phyloP scores from a whole-genome alignment of 2,888 invertebrate genomes.

The Rhamnusium bicolor region DNA sequence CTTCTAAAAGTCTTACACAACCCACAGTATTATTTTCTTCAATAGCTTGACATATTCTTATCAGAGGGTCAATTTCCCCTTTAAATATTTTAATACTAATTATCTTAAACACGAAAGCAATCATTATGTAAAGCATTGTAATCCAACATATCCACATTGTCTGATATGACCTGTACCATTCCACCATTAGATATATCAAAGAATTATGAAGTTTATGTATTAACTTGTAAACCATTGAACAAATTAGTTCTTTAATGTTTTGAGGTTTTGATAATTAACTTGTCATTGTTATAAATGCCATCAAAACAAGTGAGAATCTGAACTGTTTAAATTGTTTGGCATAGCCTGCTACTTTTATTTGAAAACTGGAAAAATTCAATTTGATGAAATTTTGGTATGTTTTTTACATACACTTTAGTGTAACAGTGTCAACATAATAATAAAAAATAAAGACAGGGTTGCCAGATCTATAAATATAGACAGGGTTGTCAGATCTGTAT shows the following conservation, averaged over 20 bases:
- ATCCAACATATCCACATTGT: constrained; percentile 42
- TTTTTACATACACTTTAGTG: too few species aligned
- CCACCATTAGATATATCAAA: constrained; percentile 34
- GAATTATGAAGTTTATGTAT: constrained; percentile 28
- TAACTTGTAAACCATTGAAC: constrained; percentile 1
- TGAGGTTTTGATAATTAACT: background rate
- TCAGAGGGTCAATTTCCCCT: constrained; percentile 7
- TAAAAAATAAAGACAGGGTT: too few species aligned
- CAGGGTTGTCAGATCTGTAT: too few species aligned
- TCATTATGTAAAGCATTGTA: constrained; percentile 24
- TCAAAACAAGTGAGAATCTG: constrained; percentile 17
- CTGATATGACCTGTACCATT: constrained; percentile 41
- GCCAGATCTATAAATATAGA: too few species aligned
- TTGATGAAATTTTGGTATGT: too few species aligned
- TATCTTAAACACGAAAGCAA: constrained; percentile 21
- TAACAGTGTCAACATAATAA: too few species aligned
- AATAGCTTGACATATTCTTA: constrained; percentile 42
- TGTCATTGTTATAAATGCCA: background rate
- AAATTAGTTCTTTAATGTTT: background rate
- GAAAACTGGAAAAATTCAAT: too few species aligned
- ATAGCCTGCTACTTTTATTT: background rate
- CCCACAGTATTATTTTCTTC: constrained; percentile 46
- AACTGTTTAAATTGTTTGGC: too few species aligned
- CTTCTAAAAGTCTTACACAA: constrained; percentile 50
- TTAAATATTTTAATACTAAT: background rate